Percentiles rank a stretch among this genome's conserved stretches.
Evolutionary conservation across 2,797 vertebrate genomes (phyloP).

Genomic region (Sebastes variabilis): DNA sequence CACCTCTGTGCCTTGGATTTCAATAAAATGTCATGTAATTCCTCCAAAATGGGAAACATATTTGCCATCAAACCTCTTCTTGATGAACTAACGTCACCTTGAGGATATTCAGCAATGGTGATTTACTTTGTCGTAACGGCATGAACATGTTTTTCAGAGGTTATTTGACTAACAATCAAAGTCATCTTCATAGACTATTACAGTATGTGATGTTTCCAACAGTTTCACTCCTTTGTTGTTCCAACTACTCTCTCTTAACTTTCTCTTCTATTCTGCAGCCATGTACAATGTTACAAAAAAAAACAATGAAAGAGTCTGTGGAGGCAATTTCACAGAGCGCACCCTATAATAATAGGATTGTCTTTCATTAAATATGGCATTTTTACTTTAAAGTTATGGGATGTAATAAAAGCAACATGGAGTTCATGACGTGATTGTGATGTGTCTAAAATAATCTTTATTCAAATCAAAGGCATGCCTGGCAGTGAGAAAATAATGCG

Average conservation of each 20-base stretch:
- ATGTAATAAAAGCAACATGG: constrained; percentile 54
- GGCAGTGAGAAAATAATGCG: constrained; percentile 56
- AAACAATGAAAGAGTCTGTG: constrained; percentile 55
- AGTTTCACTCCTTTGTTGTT: not conserved
- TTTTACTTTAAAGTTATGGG: constrained; percentile 46
- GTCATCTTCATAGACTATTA: constrained; percentile 18
- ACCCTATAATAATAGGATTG: constrained; percentile 29
- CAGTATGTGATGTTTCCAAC: not conserved
- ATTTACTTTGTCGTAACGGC: constrained; percentile 28
- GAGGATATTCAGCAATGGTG: constrained; percentile 32
- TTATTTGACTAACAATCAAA: constrained; percentile 17
- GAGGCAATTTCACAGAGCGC: not conserved
- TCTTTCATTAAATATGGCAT: constrained; percentile 55
- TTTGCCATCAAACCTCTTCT: constrained; percentile 36
- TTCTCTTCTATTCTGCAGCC: constrained; percentile 15
- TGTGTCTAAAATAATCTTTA: constrained; percentile 39
- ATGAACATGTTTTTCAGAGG: constrained; percentile 50
- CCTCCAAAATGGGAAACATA: constrained; percentile 56
- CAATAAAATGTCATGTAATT: constrained; percentile 2
- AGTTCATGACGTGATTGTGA: constrained; percentile 56
- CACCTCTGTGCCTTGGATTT: constrained; percentile 25
- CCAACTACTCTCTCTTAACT: not conserved
- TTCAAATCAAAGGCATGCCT: constrained; percentile 62
- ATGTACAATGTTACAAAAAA: constrained; percentile 30
- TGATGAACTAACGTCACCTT: constrained; percentile 35